phyloP scores from a whole-genome alignment of 2,113 vertebrate species.

The Gymnorhina tibicen region DNA sequence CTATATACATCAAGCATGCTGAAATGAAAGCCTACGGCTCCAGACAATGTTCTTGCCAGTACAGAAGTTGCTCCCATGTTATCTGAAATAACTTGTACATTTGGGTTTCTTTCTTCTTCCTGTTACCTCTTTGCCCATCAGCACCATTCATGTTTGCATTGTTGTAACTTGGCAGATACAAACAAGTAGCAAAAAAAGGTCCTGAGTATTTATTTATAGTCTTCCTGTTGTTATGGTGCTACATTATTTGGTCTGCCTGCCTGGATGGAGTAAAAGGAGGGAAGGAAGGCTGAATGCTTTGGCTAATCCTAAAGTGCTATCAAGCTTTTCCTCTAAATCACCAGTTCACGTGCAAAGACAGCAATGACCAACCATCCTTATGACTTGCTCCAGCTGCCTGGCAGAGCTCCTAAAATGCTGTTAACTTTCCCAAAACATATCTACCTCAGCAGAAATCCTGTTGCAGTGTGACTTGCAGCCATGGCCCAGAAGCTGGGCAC shows the following conservation, averaged over 20 bases:
- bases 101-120: constrained; percentile 19
- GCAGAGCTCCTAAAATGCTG: neutral
- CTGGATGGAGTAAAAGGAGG: neutral
- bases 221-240: neutral
- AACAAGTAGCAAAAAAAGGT: neutral
- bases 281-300: neutral
- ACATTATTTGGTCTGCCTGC: neutral
- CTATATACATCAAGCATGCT: neutral
- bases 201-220: constrained; percentile 7
- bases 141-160: neutral
- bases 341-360: neutral
- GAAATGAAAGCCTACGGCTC: constrained; percentile 9
- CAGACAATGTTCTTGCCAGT: neutral
- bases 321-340: neutral
- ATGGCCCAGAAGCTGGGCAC: neutral
- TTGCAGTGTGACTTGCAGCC: neutral
- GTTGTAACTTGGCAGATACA: neutral
- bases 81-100: neutral
- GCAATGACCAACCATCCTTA: neutral
- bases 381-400: neutral
- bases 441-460: neutral
- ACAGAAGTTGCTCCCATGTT: neutral
- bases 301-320: neutral
- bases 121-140: neutral
- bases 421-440: neutral